Percentiles rank a stretch among this genome's conserved stretches.
Conservation (phyloP, 2,888 invertebrate genomes). For the Odontomyia ornata region DNA sequence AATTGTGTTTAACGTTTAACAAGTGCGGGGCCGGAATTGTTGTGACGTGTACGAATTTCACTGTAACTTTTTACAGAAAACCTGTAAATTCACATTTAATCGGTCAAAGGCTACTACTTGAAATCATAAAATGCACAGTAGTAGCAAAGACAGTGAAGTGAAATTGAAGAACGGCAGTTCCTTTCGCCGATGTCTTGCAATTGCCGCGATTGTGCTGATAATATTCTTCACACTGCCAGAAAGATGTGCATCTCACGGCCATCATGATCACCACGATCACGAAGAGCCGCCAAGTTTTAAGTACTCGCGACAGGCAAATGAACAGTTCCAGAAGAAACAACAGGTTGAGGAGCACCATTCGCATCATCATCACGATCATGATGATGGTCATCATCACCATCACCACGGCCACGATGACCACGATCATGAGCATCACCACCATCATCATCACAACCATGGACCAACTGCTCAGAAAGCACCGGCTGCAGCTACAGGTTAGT, state of each 20-base stretch:
- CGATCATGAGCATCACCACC: conserved; percentile 52
- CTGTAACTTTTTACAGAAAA: neutral
- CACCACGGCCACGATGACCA: conserved; percentile 50
- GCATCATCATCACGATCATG: conserved; percentile 55
- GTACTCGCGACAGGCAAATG: conserved; percentile 80
- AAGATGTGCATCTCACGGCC: conserved; percentile 63
- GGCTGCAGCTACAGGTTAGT: neutral
- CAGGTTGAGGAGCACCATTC: conserved; percentile 48
- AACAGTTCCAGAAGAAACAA: conserved; percentile 52
- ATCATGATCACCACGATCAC: conserved; percentile 59
- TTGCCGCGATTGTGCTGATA: conserved; percentile 56
- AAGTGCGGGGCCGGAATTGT: neutral
- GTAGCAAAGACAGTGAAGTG: neutral
- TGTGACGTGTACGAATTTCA: conserved; percentile 38
- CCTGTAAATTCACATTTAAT: neutral
- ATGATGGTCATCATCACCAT: conserved; percentile 53
- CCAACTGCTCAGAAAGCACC: conserved; percentile 53
- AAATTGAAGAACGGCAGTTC: neutral
- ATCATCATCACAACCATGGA: conserved; percentile 56
- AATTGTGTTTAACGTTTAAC: neutral
- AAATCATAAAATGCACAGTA: conserved; percentile 23
- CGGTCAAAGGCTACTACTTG: neutral
- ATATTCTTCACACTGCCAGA: conserved; percentile 60
- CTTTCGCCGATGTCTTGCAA: conserved; percentile 52
- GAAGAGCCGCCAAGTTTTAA: conserved; percentile 80